A percentile compares a stretch with the other conserved stretches of the same genome.
These are phyloP conservation scores for Nycteola revayana DNA, from an alignment of 2,888 invertebrate species.

Conservation along the genomic window DNA sequence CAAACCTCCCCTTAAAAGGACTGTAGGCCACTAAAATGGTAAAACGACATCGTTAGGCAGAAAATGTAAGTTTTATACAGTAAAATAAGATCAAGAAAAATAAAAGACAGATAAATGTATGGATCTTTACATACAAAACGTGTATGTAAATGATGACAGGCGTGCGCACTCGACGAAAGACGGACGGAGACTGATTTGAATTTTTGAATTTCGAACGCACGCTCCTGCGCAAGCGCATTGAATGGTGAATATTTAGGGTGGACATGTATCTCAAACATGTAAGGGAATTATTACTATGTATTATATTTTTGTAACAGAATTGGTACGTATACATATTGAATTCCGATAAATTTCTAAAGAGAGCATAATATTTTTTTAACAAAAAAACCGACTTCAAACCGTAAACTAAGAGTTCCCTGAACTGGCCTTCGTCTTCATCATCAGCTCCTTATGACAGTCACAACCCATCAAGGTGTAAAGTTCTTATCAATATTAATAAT, in stretches of 20 bases:
- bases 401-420: too few species aligned
- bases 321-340: too few species aligned
- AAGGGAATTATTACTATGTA: too few species aligned
- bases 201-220: conserved; percentile 61
- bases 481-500: too few species aligned
- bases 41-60: conserved; percentile 65
- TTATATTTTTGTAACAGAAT: too few species aligned
- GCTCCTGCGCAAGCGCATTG: conserved; percentile 62
- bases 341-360: too few species aligned
- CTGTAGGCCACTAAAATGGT: conserved; percentile 48
- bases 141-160: conserved; percentile 70
- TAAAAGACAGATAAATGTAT: conserved; percentile 46
- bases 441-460: too few species aligned
- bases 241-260: conserved; percentile 61
- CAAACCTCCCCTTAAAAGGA: conserved; percentile 32
- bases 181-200: conserved; percentile 75
- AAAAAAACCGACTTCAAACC: too few species aligned
- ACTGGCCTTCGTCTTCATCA: too few species aligned
- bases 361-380: too few species aligned
- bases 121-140: conserved; percentile 40
- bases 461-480: too few species aligned
- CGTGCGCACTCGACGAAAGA: conserved; percentile 54
- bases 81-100: conserved; percentile 40
- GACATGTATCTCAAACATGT: conserved; percentile 19
- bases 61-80: conserved; percentile 57